Percentiles rank a stretch among this genome's conserved stretches.
phyloP scores from a whole-genome alignment of 2,888 invertebrate genomes.

The Euzophera pinguis region DNA sequence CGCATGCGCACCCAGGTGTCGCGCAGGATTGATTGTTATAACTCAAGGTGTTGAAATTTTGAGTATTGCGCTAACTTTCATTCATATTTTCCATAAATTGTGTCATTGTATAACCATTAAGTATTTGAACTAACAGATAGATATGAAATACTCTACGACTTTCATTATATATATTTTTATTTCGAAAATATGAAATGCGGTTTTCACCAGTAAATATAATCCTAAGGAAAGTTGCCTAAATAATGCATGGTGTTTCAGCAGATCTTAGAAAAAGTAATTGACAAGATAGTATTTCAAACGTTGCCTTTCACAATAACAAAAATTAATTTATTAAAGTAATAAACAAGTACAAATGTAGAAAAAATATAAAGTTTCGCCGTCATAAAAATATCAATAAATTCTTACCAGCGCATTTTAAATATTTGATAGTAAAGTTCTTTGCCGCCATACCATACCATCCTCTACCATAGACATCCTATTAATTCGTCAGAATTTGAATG shows the following conservation, averaged over 20 bases:
- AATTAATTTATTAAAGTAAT: too few species aligned
- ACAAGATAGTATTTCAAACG: too few species aligned
- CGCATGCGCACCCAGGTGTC: conserved; percentile 48
- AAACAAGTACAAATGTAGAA: not conserved
- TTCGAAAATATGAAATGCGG: too few species aligned
- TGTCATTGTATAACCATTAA: not conserved
- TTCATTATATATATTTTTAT: not conserved
- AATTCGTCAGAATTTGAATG: conserved; percentile 62
- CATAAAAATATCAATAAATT: not conserved
- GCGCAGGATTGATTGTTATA: not conserved
- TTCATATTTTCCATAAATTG: conserved; percentile 4
- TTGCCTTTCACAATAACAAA: too few species aligned
- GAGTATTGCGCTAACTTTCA: not conserved
- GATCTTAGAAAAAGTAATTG: too few species aligned
- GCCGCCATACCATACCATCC: conserved; percentile 13
- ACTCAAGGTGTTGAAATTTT: not conserved
- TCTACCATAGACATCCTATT: conserved; percentile 29
- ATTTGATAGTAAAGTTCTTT: conserved; percentile 13
- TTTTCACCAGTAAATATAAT: too few species aligned
- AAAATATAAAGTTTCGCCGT: too few species aligned
- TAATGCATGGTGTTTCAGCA: too few species aligned
- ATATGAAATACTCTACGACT: not conserved
- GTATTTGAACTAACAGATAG: not conserved
- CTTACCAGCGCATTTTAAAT: not conserved
- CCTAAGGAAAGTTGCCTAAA: too few species aligned